Conservation (phyloP, 2,888 invertebrate species). For the Tryphoninae sp. region DNA sequence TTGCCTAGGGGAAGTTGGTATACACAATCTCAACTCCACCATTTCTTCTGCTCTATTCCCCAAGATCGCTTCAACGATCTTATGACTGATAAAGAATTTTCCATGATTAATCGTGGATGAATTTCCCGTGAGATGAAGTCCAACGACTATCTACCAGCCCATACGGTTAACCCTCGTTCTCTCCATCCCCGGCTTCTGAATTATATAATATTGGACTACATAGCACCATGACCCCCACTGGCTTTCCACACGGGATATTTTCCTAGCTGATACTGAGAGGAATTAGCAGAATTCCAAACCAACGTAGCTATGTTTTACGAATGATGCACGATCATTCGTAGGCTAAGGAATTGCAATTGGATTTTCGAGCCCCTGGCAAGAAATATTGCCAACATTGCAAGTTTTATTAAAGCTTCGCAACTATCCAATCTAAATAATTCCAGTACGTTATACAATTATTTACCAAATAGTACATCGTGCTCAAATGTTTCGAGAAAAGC, state of each 20-base stretch:
- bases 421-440: too few relatives aligned
- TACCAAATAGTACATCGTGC: too few relatives aligned
- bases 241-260: not conserved
- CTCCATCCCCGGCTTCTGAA: slow-evolving; percentile 30
- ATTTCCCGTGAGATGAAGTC: slow-evolving; percentile 52
- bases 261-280: not conserved
- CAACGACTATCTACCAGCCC: not conserved
- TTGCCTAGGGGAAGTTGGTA: slow-evolving; percentile 4
- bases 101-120: slow-evolving; percentile 55
- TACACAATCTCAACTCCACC: slow-evolving; percentile 7
- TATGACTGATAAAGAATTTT: slow-evolving; percentile 40
- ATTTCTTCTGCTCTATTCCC: not conserved
- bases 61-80: slow-evolving; percentile 30
- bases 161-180: slow-evolving; percentile 4
- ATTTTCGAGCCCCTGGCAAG: too few relatives aligned
- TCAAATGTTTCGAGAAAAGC: too few relatives aligned
- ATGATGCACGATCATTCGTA: not conserved
- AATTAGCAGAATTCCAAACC: not conserved
- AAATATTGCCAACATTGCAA: too few relatives aligned
- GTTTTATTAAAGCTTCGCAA: too few relatives aligned
- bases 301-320: not conserved
- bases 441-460: too few relatives aligned
- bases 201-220: slow-evolving; percentile 38
- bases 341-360: too few relatives aligned
- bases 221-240: not conserved